Evolutionary conservation across 2,888 invertebrate species (phyloP).

Genomic region (Epirrhoe tristata): DNA sequence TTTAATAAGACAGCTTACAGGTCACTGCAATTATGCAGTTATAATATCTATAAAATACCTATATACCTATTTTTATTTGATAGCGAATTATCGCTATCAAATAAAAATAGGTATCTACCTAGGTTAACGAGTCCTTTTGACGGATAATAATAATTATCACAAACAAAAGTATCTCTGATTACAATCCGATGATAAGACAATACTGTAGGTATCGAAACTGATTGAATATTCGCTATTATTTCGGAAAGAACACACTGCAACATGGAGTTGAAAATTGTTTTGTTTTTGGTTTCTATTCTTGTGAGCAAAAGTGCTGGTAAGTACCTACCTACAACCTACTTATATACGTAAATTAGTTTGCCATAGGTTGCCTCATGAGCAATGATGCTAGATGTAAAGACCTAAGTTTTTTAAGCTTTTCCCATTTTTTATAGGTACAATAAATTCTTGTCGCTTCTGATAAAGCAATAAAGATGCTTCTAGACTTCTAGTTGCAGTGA

Average conservation of each 20-base stretch:
- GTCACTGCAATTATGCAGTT: too few relatives aligned
- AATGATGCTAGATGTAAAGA: too few relatives aligned
- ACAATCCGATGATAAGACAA: slow-evolving; percentile 30
- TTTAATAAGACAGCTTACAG: too few relatives aligned
- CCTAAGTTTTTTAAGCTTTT: too few relatives aligned
- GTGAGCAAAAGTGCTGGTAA: slow-evolving; percentile 63
- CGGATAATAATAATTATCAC: slow-evolving; percentile 25
- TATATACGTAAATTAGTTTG: too few relatives aligned
- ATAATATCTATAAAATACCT: too few relatives aligned
- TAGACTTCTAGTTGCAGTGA: too few relatives aligned
- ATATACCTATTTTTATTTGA: too few relatives aligned
- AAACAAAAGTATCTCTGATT: slow-evolving; percentile 20
- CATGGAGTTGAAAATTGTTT: slow-evolving; percentile 56
- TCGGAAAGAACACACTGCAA: slow-evolving; percentile 32
- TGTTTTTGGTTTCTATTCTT: slow-evolving; percentile 58
- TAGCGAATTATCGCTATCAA: background rate
- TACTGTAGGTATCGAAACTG: slow-evolving; percentile 11
- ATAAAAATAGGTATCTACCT: background rate
- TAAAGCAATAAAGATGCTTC: too few relatives aligned
- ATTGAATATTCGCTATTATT: slow-evolving; percentile 14
- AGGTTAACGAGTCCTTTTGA: slow-evolving; percentile 1
- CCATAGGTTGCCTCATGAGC: too few relatives aligned
- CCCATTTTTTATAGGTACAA: background rate
- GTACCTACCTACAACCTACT: slow-evolving; percentile 27
- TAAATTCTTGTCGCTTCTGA: slow-evolving; percentile 5